Evolutionary conservation across 1,140 invertebrate genomes (phyloP).

Genomic region (Pseudomyrmex dendroicus): DNA sequence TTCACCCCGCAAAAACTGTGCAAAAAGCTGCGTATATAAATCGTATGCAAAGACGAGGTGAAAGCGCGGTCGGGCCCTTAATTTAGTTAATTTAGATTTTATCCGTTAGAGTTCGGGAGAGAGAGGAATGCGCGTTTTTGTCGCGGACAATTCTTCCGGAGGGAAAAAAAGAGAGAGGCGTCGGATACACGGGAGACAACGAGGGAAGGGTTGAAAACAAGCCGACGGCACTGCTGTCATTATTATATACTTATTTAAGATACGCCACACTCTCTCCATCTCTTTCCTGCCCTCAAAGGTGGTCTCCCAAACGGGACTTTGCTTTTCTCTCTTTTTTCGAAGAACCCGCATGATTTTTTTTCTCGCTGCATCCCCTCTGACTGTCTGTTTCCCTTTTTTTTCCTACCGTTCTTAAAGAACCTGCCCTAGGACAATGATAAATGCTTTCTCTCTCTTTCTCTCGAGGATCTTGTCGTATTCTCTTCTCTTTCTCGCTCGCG

Average conservation of each 20-base stretch:
- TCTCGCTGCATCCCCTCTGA: background rate
- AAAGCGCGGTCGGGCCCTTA: conserved; percentile 80
- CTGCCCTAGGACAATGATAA: conserved; percentile 37
- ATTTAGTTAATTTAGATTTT: conserved; percentile 86
- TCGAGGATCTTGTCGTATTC: conserved; percentile 7
- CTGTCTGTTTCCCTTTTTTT: background rate
- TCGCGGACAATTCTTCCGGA: conserved; percentile 8
- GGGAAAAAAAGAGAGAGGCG: conserved; percentile 62
- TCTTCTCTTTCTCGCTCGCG: background rate
- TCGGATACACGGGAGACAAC: conserved; percentile 63
- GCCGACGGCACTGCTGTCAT: conserved; percentile 73
- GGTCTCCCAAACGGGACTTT: conserved; percentile 74
- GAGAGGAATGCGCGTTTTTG: conserved; percentile 44
- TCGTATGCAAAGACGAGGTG: conserved; percentile 79
- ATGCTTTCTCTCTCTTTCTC: conserved; percentile 30
- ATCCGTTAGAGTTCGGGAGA: conserved; percentile 82
- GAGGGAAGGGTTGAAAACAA: conserved; percentile 76
- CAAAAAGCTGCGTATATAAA: conserved; percentile 79
- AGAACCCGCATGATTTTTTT: conserved; percentile 70
- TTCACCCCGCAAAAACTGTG: conserved; percentile 15
- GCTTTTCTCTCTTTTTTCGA: conserved; percentile 47
- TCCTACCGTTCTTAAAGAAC: background rate
- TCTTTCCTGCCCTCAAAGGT: background rate
- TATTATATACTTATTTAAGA: conserved; percentile 86
- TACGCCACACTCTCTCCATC: conserved; percentile 32